Evolutionary conservation across 1,140 invertebrate species (phyloP).

Genomic region (Achatina immaculata): DNA sequence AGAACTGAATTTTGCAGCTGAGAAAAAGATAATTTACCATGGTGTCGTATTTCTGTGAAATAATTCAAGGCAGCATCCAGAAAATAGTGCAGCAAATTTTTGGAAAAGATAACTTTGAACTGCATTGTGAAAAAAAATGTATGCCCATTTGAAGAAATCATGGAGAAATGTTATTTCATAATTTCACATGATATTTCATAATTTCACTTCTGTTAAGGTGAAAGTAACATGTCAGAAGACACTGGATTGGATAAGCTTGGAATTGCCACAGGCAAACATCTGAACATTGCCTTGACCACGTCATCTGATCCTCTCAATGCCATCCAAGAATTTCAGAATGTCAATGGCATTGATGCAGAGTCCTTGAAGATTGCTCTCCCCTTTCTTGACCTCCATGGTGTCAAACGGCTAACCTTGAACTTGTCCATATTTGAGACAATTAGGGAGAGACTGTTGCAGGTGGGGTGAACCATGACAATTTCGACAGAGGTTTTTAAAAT

Average conservation of each 20-base stretch:
- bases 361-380: constrained; percentile 94
- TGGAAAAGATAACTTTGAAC: no score
- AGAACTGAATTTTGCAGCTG: no score
- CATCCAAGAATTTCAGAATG: constrained; percentile 94
- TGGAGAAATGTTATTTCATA: no score
- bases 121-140: no score
- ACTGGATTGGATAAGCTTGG: constrained; percentile 87
- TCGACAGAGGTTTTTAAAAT: no score
- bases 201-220: not conserved
- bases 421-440: constrained; percentile 94
- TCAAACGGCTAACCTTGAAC: constrained; percentile 93
- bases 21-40: no score
- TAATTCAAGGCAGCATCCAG: no score
- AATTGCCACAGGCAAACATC: constrained; percentile 88
- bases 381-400: constrained; percentile 92
- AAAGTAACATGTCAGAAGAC: not conserved
- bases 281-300: constrained; percentile 92
- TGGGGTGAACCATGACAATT: no score
- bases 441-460: constrained; percentile 86
- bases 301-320: constrained; percentile 96
- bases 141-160: no score
- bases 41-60: no score
- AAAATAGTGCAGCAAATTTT: no score
- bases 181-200: no score
- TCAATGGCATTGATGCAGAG: constrained; percentile 94